Conservation (phyloP, 2,113 vertebrate genomes). For the Numenius arquata region DNA sequence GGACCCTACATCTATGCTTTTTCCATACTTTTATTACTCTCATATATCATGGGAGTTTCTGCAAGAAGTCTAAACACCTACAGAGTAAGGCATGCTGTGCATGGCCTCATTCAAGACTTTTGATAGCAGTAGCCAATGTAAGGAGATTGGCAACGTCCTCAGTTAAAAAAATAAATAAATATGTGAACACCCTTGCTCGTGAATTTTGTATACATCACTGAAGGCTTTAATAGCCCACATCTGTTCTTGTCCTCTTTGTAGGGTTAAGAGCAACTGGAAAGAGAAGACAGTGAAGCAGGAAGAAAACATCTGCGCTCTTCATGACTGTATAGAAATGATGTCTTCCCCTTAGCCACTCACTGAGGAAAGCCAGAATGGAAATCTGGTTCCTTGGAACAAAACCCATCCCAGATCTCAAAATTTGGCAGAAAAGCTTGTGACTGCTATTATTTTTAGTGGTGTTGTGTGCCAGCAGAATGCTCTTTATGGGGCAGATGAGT, state of each 20-base stretch:
- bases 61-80: background rate
- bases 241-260: background rate
- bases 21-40: background rate
- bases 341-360: background rate
- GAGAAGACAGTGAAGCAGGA: background rate
- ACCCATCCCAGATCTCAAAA: background rate
- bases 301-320: background rate
- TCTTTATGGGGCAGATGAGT: background rate
- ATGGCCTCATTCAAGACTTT: background rate
- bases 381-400: background rate
- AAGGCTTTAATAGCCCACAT: background rate
- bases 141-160: background rate
- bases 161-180: background rate
- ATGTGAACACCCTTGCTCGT: background rate
- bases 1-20: background rate
- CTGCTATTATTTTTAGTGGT: background rate
- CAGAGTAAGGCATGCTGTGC: background rate
- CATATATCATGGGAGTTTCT: background rate
- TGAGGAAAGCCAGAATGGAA: background rate
- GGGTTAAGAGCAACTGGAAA: background rate
- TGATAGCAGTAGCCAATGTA: background rate
- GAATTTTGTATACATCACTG: background rate
- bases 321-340: background rate
- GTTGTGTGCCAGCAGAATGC: background rate
- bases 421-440: background rate